A percentile compares a stretch with the other conserved stretches of the same genome.
Evolutionary conservation across 2,888 invertebrate species (phyloP).

Genomic region (Ophion obscuratus): DNA sequence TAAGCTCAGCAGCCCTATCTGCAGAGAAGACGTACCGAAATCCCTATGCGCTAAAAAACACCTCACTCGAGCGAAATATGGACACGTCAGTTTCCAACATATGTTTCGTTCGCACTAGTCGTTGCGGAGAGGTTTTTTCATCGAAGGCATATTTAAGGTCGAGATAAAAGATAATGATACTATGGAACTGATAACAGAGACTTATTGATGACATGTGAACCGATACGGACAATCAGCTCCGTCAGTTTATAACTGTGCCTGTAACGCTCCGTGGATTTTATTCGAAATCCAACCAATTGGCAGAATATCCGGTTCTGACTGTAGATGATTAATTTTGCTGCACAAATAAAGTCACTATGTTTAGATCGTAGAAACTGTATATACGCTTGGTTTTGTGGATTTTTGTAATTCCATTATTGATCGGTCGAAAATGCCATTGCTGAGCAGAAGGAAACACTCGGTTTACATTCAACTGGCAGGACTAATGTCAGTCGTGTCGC

Average conservation of each 20-base stretch:
- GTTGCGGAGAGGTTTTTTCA: not conserved
- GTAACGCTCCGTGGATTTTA: constrained; percentile 4
- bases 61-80: not conserved
- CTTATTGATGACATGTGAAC: constrained; percentile 30
- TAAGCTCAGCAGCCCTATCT: too few relatives aligned
- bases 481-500: constrained; percentile 67
- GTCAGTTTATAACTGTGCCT: constrained; percentile 5
- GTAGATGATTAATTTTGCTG: not conserved
- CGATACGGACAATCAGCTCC: constrained; percentile 16
- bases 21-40: not conserved
- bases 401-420: not conserved
- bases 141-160: constrained; percentile 22
- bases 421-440: constrained; percentile 32
- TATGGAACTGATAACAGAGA: constrained; percentile 25
- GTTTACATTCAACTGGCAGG: constrained; percentile 66
- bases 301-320: not conserved
- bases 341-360: not conserved
- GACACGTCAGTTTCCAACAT: not conserved
- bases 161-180: constrained; percentile 44
- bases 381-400: not conserved
- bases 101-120: not conserved
- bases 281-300: not conserved
- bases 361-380: not conserved
- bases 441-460: constrained; percentile 63
- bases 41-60: not conserved